Evolutionary conservation across 2,888 invertebrate genomes (phyloP).

Genomic region (Meandrusa payeni): DNA sequence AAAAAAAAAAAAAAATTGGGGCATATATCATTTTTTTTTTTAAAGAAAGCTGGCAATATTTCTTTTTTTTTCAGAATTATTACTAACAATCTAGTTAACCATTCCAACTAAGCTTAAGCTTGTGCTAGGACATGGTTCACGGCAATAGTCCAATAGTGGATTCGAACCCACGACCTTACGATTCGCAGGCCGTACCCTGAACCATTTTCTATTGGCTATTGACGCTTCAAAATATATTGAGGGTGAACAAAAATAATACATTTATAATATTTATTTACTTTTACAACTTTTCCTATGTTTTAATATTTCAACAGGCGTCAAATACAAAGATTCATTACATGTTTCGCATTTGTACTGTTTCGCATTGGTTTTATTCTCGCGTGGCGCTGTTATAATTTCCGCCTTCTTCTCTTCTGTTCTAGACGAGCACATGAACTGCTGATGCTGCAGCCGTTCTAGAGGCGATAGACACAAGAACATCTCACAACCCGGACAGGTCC

Average conservation of each 20-base stretch:
- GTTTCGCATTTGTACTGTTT: constrained; percentile 85
- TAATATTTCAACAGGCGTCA: constrained; percentile 92
- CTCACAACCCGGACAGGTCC: constrained; percentile 88
- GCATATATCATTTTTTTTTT: too few relatives aligned
- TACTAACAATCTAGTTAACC: too few relatives aligned
- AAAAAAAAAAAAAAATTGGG: too few relatives aligned
- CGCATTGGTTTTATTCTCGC: constrained; percentile 75
- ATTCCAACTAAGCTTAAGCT: too few relatives aligned
- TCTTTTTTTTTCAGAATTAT: too few relatives aligned
- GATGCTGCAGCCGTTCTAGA: constrained; percentile 88
- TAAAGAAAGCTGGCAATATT: too few relatives aligned
- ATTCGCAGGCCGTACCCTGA: too few relatives aligned
- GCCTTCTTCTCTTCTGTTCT: constrained; percentile 47
- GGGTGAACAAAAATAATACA: neutral
- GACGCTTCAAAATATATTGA: too few relatives aligned
- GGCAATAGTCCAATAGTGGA: too few relatives aligned
- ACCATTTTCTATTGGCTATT: too few relatives aligned
- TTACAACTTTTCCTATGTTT: constrained; percentile 88
- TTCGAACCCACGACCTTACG: too few relatives aligned
- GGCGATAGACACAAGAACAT: constrained; percentile 82
- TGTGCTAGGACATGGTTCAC: too few relatives aligned
- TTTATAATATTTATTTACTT: constrained; percentile 44
- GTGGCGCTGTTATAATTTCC: constrained; percentile 42
- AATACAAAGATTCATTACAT: constrained; percentile 84
- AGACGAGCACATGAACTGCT: constrained; percentile 68